Percentiles rank a stretch among this genome's conserved stretches.
Evolutionary conservation across 2,797 vertebrate genomes (phyloP).

Genomic region (Phoxinus dragarum): DNA sequence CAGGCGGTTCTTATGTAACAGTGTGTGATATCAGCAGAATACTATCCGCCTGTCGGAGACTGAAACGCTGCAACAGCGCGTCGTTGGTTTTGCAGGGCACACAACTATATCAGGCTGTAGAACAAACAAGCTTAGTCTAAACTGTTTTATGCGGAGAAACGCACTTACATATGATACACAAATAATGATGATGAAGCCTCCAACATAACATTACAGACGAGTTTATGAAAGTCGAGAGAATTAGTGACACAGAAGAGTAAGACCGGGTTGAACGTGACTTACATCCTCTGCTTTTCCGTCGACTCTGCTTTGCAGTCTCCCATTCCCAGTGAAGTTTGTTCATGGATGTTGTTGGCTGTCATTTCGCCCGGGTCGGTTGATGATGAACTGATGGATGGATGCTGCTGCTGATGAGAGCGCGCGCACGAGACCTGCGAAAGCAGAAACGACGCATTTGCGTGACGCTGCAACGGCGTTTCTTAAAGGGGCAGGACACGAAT

Average conservation of each 20-base stretch:
- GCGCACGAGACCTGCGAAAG: constrained; percentile 67
- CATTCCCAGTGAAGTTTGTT: constrained; percentile 31
- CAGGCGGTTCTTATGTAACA: constrained; percentile 10
- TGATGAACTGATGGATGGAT: constrained; percentile 35
- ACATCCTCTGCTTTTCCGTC: constrained; percentile 10
- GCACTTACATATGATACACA: not conserved
- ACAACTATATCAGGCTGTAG: not conserved
- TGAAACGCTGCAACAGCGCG: constrained; percentile 22
- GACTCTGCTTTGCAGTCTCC: not conserved
- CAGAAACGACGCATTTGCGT: constrained; percentile 67
- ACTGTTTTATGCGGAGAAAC: not conserved
- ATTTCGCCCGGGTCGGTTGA: constrained; percentile 57
- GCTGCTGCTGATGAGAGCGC: constrained; percentile 64
- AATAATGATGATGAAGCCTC: not conserved
- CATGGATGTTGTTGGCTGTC: constrained; percentile 59
- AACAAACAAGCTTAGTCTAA: not conserved
- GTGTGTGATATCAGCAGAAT: not conserved
- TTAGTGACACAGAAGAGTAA: not conserved
- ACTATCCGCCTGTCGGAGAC: not conserved
- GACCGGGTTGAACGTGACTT: not conserved
- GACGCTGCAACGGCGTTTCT: constrained; percentile 72
- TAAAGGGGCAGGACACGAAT: constrained; percentile 75
- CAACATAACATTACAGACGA: not conserved
- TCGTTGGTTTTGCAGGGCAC: not conserved
- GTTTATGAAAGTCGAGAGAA: not conserved